Conservation (phyloP, 2,113 vertebrate genomes). For the Pollimyrus isidori region DNA sequence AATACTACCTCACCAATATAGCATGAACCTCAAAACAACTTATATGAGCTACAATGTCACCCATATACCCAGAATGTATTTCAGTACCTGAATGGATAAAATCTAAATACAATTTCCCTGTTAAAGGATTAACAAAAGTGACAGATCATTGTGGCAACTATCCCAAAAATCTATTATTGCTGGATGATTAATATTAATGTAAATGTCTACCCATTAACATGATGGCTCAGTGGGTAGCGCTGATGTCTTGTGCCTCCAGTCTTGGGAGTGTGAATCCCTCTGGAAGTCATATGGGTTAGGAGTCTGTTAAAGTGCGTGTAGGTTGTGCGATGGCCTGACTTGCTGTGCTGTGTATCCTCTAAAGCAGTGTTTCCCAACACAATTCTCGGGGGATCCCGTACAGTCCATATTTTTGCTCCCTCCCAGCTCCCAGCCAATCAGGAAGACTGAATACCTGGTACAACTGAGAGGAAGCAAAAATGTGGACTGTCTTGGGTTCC, state of each 20-base stretch:
- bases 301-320: background rate
- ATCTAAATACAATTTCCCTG: background rate
- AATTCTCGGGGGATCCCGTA: too few relatives aligned
- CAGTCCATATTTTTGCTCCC: too few relatives aligned
- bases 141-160: background rate
- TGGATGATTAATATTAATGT: background rate
- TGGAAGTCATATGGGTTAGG: background rate
- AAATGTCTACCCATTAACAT: background rate
- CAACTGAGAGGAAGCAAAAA: too few relatives aligned
- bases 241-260: background rate
- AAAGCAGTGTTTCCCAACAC: background rate
- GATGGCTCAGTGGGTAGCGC: background rate
- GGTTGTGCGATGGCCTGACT: background rate
- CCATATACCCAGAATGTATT: background rate
- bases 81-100: background rate
- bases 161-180: background rate
- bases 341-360: background rate
- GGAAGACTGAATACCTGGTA: too few relatives aligned
- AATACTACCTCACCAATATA: background rate
- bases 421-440: too few relatives aligned
- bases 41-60: background rate
- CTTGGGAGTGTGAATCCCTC: background rate
- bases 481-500: background rate
- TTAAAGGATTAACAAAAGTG: background rate
- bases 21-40: background rate